Percentiles rank a stretch among this genome's conserved stretches.
Evolutionary conservation across 2,797 vertebrate genomes (phyloP).

Genomic region (Tragelaphus eurycerus): DNA sequence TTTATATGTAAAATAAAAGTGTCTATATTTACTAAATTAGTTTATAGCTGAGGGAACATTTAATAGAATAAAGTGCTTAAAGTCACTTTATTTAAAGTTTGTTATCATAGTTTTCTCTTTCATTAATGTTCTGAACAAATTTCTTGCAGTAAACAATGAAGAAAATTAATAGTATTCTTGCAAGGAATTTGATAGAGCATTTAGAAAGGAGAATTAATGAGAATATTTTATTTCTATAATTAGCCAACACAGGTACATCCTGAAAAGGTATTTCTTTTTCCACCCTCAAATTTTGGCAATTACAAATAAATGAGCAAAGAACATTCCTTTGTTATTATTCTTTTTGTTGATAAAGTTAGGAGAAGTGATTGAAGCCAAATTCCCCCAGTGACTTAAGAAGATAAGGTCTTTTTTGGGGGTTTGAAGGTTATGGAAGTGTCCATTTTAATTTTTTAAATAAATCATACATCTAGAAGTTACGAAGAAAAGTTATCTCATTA

Average conservation of each 20-base stretch:
- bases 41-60: not conserved
- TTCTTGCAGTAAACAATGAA: not conserved
- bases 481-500: not conserved
- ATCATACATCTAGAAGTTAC: not conserved
- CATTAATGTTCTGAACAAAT: not conserved
- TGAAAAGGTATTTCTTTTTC: constrained; percentile 46
- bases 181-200: not conserved
- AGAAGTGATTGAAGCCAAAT: not conserved
- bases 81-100: not conserved
- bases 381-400: not conserved
- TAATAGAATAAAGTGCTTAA: not conserved
- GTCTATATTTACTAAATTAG: not conserved
- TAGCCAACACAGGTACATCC: constrained; percentile 32
- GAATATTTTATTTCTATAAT: constrained; percentile 49
- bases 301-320: constrained; percentile 34
- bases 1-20: not conserved
- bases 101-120: not conserved
- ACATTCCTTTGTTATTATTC: constrained; percentile 46
- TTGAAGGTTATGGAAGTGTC: not conserved
- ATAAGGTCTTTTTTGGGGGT: not conserved
- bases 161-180: not conserved
- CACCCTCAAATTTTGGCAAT: constrained; percentile 20
- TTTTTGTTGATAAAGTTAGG: not conserved
- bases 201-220: constrained; percentile 8
- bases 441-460: not conserved